Evolutionary conservation across 1,140 invertebrate genomes (phyloP).

Genomic region (Drosophila nannoptera): DNA sequence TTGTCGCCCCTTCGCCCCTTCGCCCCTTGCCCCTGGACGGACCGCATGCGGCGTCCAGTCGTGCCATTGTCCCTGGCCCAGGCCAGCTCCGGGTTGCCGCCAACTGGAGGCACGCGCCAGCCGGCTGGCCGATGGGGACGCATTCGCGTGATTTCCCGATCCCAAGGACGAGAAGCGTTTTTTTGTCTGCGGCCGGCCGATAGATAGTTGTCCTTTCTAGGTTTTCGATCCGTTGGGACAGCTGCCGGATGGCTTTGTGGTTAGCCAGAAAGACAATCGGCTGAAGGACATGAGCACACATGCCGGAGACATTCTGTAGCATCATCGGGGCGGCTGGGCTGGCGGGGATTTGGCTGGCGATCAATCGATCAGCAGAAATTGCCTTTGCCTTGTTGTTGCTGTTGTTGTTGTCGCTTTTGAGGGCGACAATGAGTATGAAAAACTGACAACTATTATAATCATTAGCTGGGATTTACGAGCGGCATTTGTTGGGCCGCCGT

Average conservation of each 20-base stretch:
- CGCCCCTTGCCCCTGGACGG: conserved; percentile 30
- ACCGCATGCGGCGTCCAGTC: conserved; percentile 63
- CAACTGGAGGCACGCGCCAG: too few relatives aligned
- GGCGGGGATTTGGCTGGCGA: conserved; percentile 5
- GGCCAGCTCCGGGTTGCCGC: not conserved
- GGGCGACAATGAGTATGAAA: conserved; percentile 50
- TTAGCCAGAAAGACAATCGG: conserved; percentile 50
- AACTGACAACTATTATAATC: conserved; percentile 74
- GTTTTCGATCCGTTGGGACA: not conserved
- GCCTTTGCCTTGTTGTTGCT: too few relatives aligned
- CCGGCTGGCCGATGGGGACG: too few relatives aligned
- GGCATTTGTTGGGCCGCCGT: conserved; percentile 36
- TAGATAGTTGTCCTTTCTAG: too few relatives aligned
- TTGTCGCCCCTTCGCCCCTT: conserved; percentile 19
- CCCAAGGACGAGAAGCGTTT: too few relatives aligned
- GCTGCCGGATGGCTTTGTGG: conserved; percentile 52
- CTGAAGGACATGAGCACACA: conserved; percentile 34
- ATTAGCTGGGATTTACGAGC: conserved; percentile 67
- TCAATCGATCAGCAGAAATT: conserved; percentile 40
- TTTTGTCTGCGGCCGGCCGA: too few relatives aligned
- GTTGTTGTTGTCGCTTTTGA: not conserved
- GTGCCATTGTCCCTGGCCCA: conserved; percentile 15
- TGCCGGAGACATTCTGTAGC: conserved; percentile 27
- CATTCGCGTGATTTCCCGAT: too few relatives aligned
- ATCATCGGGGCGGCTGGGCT: conserved; percentile 31